Base-by-base conservation (phyloP, 2,797 vertebrate species). In the Cyclura pinguis region DNA sequence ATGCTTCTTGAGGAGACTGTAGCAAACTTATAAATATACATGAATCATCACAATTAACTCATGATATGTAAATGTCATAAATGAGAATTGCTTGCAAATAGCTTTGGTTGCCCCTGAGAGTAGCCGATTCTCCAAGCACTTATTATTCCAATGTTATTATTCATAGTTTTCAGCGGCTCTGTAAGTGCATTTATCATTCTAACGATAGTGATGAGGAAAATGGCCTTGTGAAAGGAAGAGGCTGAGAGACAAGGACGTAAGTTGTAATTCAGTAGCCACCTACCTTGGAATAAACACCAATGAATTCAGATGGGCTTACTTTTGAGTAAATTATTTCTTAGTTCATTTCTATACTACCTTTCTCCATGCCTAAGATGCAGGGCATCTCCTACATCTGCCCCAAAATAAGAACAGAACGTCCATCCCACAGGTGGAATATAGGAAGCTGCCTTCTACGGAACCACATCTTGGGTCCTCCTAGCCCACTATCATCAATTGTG, bases 61-160 rank as follows among this genome's bases (percentile, higher is more conserved):
- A 87, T n/a, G 76, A 22, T 80, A n/a, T 32, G n/a, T 64, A 80
- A 87, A 87, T 77, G 76, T 50, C 9, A 62, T 50, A 42, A 76
- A 86, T 74, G 32, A n/a, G 76, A 50, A 38, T n/a, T 85, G 47
- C 59, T 74, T 50, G 47, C 86, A 64, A 87, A 87, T 80, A 76
- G 42, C 18, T 62, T 80, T 52, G 42, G 59, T 80, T 57, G 22
- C 76, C 76, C 42, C 76, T 52, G 86, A 67, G 86, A 80, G 42
- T 42, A 67, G 76, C 42, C 29, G 2, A 52, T 64, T 80, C 76
- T 52, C 86, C 32, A 35, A 67, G 74, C 29, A 24, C 18, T 64
- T 35, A 87, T 87, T 87, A 77, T 42, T 47, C 24, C 10, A 87
- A 47, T 47, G 16, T 62, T 62, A 86, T 78, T 87, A 64, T 87